Evolutionary conservation across 2,797 vertebrate species (phyloP), one percentile per base, ranked within the genome.

Genomic region (Stomatorhinus walkeri): DNA sequence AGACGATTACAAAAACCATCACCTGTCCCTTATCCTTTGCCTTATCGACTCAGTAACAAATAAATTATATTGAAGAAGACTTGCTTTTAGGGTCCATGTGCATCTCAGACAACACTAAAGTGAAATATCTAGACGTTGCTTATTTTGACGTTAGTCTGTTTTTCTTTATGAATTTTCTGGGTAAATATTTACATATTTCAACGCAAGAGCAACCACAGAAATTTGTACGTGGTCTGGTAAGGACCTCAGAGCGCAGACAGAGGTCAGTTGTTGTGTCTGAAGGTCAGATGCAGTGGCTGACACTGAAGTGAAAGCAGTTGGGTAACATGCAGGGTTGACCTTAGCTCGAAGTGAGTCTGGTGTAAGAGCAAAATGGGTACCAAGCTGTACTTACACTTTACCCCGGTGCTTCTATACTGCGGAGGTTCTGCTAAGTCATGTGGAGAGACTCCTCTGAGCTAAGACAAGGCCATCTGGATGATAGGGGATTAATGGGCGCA

Each of bases 401-500:
- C 59, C 85, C 86, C 52, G 14, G 68, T 32, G 84, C 84, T 87
- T 89, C 83, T 83, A 90, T 87, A 89, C 88, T 83, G 59, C 81
- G 79, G 49, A 85, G 85, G 84, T 59, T 90, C 84, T 88, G 54
- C 54, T 88, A 88, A 91, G 84, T 87, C 89, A 83, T 32, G 88
- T 88, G 87, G 49, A 87, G 87, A 87, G 51, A 16, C 46, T 85
- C 85, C 88, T 68, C 24, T 51, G 46, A 87, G 88, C 89, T 46
- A 86, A 49, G 48, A 46, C n/a, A 24, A 83, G 28, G 68, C 76
- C 48, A 16, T 88, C 76, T 84, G 64, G 89, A 22, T 32, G 16
- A 87, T 81, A 88, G 89, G 89, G 54, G 49, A 89, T 90, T 90
- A 93, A 93, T 90, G 85, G 88, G 93, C 87, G 89, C 92, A 85